Conservation (phyloP, 2,113 vertebrate species). For the Sinocyclocheilus anshuiensis region DNA sequence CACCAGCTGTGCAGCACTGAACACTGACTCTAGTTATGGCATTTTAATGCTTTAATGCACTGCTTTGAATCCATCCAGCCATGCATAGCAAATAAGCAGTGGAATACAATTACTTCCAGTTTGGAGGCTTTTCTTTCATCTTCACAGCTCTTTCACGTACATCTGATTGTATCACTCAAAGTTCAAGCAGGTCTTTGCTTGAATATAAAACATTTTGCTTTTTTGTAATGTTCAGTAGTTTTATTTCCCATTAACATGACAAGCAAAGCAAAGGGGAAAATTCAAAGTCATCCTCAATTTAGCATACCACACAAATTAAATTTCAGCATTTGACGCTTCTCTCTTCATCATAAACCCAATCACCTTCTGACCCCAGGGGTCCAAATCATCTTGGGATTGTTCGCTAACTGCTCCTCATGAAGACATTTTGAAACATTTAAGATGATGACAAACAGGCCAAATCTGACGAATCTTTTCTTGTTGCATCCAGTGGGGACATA, state of each 20-base stretch:
- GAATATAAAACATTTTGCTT: slow-evolving; percentile 29
- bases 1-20: slow-evolving; percentile 20
- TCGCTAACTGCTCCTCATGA: neutral
- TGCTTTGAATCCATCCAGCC: slow-evolving; percentile 40
- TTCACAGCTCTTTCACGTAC: neutral
- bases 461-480: neutral
- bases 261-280: neutral
- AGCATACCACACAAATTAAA: neutral
- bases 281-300: neutral
- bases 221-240: slow-evolving; percentile 6
- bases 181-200: slow-evolving; percentile 34
- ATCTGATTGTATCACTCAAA: slow-evolving; percentile 40
- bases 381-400: neutral
- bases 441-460: neutral
- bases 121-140: slow-evolving; percentile 11
- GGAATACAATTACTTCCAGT: slow-evolving; percentile 45
- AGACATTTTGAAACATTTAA: neutral
- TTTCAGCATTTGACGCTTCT: slow-evolving; percentile 13
- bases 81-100: slow-evolving; percentile 44
- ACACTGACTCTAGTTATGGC: slow-evolving; percentile 14
- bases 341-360: neutral
- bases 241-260: neutral
- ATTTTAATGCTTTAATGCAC: slow-evolving; percentile 48
- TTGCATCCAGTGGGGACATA: no score
- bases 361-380: neutral